Conservation (phyloP, 2,797 vertebrate species). For the Eptatretus atami region DNA sequence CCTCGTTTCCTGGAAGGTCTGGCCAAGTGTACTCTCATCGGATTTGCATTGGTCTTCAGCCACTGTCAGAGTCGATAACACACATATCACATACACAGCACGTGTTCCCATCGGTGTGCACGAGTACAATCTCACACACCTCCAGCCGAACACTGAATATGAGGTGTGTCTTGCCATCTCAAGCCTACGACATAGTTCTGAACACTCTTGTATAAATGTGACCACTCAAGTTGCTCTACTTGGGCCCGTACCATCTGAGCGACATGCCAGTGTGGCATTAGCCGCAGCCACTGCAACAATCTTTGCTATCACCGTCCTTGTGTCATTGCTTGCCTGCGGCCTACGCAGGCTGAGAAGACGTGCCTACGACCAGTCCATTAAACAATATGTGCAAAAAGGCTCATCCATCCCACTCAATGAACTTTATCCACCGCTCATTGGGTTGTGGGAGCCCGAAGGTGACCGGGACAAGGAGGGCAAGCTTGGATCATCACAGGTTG, state of each 20-base stretch:
- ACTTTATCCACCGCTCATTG: constrained; percentile 85
- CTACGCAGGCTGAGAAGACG: constrained; percentile 72
- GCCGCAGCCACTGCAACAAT: constrained; percentile 62
- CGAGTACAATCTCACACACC: constrained; percentile 52
- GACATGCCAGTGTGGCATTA: constrained; percentile 50
- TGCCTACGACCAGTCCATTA: constrained; percentile 81
- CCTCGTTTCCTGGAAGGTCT: constrained; percentile 38
- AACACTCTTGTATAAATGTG: constrained; percentile 31
- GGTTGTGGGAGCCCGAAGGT: constrained; percentile 73
- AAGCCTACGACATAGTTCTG: constrained; percentile 17
- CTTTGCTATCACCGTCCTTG: constrained; percentile 54
- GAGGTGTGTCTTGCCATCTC: constrained; percentile 40
- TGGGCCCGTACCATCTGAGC: constrained; percentile 37
- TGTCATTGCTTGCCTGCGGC: constrained; percentile 46
- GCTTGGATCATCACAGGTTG: constrained; percentile 55
- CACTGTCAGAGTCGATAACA: constrained; percentile 12
- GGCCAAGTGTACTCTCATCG: constrained; percentile 24
- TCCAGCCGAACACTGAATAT: constrained; percentile 44
- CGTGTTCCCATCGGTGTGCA: constrained; percentile 43
- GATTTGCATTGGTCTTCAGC: constrained; percentile 41
- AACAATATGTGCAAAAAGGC: constrained; percentile 98
- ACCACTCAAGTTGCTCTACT: constrained; percentile 56
- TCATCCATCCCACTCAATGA: constrained; percentile 84
- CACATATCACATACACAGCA: constrained; percentile 16
- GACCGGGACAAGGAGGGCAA: constrained; percentile 74